Conservation (phyloP, 2,888 invertebrate species). For the Drosophila meridionalis region DNA sequence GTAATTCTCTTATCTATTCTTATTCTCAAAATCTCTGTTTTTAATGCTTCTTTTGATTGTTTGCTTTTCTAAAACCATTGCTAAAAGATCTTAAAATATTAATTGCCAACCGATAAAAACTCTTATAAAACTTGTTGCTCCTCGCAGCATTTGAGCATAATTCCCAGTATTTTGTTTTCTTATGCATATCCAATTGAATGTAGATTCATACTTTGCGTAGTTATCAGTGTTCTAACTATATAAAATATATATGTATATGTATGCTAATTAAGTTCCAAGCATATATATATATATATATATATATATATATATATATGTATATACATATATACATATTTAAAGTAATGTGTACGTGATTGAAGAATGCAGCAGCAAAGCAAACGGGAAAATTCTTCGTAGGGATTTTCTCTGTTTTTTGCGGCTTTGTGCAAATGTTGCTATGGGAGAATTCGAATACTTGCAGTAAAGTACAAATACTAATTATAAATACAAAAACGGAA, state of each 20-base stretch:
- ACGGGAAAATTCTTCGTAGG: conserved; percentile 10
- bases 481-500: conserved; percentile 41
- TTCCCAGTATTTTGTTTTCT: conserved; percentile 23
- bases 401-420: conserved; percentile 21
- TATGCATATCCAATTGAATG: conserved; percentile 40
- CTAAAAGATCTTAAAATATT: not conserved
- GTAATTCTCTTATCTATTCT: not conserved
- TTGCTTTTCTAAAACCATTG: too few relatives aligned
- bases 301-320: conserved; percentile 12
- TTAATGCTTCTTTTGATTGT: too few relatives aligned
- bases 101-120: not conserved
- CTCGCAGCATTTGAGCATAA: conserved; percentile 29
- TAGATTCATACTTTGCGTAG: conserved; percentile 53
- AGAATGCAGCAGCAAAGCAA: conserved; percentile 28
- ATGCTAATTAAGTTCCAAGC: conserved; percentile 46
- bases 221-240: conserved; percentile 38
- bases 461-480: conserved; percentile 83
- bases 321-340: conserved; percentile 17
- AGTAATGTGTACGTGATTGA: conserved; percentile 35
- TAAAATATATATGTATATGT: conserved; percentile 16
- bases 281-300: conserved; percentile 20
- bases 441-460: conserved; percentile 72
- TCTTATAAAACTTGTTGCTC: conserved; percentile 30
- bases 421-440: conserved; percentile 49
- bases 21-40: too few relatives aligned